Evolutionary conservation across 2,797 vertebrate genomes (phyloP), one percentile per base, ranked within the genome.

Genomic region (Poliocrania exsul): DNA sequence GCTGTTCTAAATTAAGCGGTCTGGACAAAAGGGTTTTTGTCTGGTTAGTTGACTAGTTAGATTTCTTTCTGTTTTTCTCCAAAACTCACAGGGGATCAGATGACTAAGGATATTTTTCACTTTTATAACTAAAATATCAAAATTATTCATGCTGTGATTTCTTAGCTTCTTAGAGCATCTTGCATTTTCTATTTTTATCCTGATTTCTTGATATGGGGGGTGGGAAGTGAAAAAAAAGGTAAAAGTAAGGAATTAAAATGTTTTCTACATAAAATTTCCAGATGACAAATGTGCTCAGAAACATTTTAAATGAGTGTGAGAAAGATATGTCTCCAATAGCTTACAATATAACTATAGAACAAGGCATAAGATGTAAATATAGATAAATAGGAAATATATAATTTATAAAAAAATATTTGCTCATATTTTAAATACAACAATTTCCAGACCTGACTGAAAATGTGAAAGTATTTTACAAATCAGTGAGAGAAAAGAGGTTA

Each of bases 11-110:
- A 93, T 93, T 92, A 86, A 69, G 44, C 4, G 11, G 37, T 84
- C 84, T 96, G 86, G 62, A 85, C 91, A 95, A 92, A 92, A 49
- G 28, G 26, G 61, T 42, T 75, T 86, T 91, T 93, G 66, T 87
- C 93, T 87, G 11, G 0, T 79, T 93, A 33, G 8, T 49, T 86
- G 72, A 9, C 50, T 86, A 21, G 15, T 84, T 93, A 18, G 6
- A 38, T 75, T 75, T 89, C 29, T 75, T 82, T 79, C 65, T 66
- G 60, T 3, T 86, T 92, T 94, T 53, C 42, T 81, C 62, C 17
- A 61, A 69, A 91, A 50, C 11, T 40, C 90, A 21, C 28, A 78
- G 64, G 12, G 13, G 13, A 46, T 11, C 18, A 58, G 31, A 47
- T 60, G 31, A 77, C 49, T 73, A 66, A 5, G 6, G 42, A 19